These are phyloP conservation scores for Serranus cabrilla DNA, from an alignment of 2,797 vertebrate species.

Conservation along the genomic window DNA sequence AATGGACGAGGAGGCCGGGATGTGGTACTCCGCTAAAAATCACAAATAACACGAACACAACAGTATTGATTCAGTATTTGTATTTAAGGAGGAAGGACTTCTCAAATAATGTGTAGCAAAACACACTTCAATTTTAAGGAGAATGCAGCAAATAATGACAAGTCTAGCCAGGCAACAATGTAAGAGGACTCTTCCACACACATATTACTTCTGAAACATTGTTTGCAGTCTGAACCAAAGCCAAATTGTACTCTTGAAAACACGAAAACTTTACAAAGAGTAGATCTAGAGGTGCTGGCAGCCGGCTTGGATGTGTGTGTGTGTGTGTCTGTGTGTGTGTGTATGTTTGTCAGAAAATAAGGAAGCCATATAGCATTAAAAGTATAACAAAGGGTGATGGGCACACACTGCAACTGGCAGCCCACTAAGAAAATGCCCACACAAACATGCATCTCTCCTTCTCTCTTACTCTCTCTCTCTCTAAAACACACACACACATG, in stretches of 20 bases:
- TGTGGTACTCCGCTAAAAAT: too few species aligned
- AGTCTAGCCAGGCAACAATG: constrained; percentile 1
- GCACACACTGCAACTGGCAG: too few species aligned
- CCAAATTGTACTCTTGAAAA: constrained; percentile 17
- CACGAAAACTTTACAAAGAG: constrained; percentile 6
- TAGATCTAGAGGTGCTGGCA: constrained; percentile 22
- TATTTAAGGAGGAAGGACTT: not conserved
- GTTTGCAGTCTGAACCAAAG: constrained; percentile 9
- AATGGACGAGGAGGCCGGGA: too few species aligned
- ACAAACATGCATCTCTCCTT: too few species aligned
- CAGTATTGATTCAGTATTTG: not conserved
- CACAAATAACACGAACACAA: not conserved
- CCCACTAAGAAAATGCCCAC: too few species aligned
- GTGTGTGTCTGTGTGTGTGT: not conserved
- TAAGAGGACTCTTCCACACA: not conserved
- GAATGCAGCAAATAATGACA: constrained; percentile 1
- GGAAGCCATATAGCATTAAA: too few species aligned
- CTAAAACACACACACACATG: not conserved
- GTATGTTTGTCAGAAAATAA: not conserved
- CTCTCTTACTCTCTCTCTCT: not conserved
- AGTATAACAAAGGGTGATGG: too few species aligned
- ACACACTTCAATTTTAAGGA: not conserved
- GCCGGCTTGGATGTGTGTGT: constrained; percentile 12
- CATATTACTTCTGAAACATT: not conserved
- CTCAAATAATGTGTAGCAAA: not conserved